A percentile compares a stretch with the other conserved stretches of the same genome.
phyloP scores from a whole-genome alignment of 1,140 invertebrate genomes.

The Macrocentrus cingulum region DNA sequence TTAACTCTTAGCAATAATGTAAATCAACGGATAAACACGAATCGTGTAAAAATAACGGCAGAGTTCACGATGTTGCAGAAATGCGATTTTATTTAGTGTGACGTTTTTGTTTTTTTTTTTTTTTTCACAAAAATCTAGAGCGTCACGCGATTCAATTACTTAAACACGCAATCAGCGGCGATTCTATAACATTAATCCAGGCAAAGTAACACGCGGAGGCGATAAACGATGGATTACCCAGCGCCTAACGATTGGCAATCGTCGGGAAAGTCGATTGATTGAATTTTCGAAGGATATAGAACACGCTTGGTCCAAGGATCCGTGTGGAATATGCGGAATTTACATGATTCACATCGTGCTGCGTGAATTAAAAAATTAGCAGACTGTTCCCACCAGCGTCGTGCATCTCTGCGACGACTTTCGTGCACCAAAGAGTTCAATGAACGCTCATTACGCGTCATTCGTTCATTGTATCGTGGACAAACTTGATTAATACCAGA shows the following conservation, averaged over 20 bases:
- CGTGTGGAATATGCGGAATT: slow-evolving; percentile 39
- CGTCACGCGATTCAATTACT: slow-evolving; percentile 17
- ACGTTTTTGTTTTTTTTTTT: background rate
- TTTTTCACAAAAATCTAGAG: background rate
- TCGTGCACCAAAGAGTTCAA: slow-evolving; percentile 34
- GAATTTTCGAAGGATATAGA: slow-evolving; percentile 37
- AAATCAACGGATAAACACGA: too few species aligned
- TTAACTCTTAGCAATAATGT: too few species aligned
- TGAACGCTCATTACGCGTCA: slow-evolving; percentile 27
- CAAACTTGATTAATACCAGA: slow-evolving; percentile 30
- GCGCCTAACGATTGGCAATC: background rate
- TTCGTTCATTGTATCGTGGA: slow-evolving; percentile 39
- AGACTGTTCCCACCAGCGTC: slow-evolving; percentile 45
- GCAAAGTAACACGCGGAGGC: background rate
- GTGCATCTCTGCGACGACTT: slow-evolving; percentile 34
- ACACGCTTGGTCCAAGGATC: slow-evolving; percentile 39
- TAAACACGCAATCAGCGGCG: background rate
- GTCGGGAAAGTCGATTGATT: slow-evolving; percentile 22
- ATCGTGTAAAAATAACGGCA: too few species aligned
- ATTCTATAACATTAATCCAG: too few species aligned
- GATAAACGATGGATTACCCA: background rate
- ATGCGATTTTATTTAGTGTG: background rate
- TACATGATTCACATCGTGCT: slow-evolving; percentile 20
- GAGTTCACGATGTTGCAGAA: too few species aligned
- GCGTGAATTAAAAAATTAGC: slow-evolving; percentile 35